phyloP scores from a whole-genome alignment of 2,888 invertebrate species.

The Athetis lepigone region DNA sequence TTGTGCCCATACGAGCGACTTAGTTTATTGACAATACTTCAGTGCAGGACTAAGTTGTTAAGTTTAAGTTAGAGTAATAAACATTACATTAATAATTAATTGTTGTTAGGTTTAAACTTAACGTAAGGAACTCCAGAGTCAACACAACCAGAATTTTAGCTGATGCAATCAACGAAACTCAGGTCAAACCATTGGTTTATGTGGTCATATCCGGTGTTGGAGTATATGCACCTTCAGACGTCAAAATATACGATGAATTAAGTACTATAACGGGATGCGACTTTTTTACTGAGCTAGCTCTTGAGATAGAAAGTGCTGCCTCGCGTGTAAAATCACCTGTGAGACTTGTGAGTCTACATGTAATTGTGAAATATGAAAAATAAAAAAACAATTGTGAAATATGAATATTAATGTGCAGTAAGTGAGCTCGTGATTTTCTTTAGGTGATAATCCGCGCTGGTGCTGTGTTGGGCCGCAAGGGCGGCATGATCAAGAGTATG shows the following conservation, averaged over 20 bases:
- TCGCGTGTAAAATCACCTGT: slow-evolving; percentile 91
- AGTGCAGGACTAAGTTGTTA: too few species aligned
- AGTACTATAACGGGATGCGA: slow-evolving; percentile 92
- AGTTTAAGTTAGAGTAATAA: background rate
- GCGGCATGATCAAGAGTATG: slow-evolving; percentile 97
- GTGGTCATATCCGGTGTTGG: slow-evolving; percentile 97
- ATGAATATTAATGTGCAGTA: background rate
- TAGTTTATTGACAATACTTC: too few species aligned
- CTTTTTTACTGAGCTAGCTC: slow-evolving; percentile 94
- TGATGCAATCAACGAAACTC: slow-evolving; percentile 92
- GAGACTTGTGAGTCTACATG: slow-evolving; percentile 91
- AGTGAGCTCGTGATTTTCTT: background rate
- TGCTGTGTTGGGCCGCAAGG: slow-evolving; percentile 96
- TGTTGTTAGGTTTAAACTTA: slow-evolving; percentile 94
- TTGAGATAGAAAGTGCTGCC: slow-evolving; percentile 97
- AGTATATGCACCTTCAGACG: slow-evolving; percentile 94
- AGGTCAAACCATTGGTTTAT: slow-evolving; percentile 93
- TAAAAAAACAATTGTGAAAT: background rate
- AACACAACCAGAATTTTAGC: slow-evolving; percentile 94
- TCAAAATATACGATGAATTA: slow-evolving; percentile 93
- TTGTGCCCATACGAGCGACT: too few species aligned
- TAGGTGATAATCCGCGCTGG: slow-evolving; percentile 94
- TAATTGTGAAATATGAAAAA: too few species aligned
- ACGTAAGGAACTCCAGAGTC: slow-evolving; percentile 96
- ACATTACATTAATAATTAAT: background rate